These are phyloP conservation scores for Thelaira solivaga DNA, from an alignment of 2,888 invertebrate species.

Conservation along the genomic window DNA sequence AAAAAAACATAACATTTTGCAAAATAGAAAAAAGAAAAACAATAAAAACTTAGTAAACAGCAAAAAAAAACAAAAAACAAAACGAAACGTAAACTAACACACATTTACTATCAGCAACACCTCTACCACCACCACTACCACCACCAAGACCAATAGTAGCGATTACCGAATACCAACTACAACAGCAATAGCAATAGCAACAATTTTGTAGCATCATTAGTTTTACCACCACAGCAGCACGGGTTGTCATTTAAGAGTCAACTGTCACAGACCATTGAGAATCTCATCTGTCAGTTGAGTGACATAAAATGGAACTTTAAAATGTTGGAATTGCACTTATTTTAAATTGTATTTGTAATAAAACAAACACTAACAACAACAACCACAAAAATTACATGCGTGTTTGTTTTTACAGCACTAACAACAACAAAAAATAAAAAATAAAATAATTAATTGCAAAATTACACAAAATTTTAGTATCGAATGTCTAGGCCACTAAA, in stretches of 20 bases:
- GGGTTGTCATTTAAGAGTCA: slow-evolving; percentile 15
- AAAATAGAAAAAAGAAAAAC: background rate
- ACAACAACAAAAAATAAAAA: too few species aligned
- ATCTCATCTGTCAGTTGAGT: slow-evolving; percentile 41
- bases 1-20: background rate
- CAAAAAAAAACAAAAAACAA: background rate
- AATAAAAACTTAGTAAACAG: background rate
- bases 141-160: background rate
- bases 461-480: background rate
- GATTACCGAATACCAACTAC: background rate
- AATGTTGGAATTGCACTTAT: slow-evolving; percentile 29
- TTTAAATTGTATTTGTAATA: slow-evolving; percentile 21
- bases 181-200: background rate
- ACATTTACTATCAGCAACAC: too few species aligned
- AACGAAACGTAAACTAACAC: background rate
- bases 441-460: background rate
- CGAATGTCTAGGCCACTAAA: too few species aligned
- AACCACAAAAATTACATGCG: background rate
- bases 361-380: background rate
- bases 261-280: slow-evolving; percentile 31
- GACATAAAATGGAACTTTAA: slow-evolving; percentile 31
- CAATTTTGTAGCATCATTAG: background rate
- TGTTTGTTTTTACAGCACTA: too few species aligned
- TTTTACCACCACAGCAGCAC: background rate
- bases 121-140: background rate